phyloP scores from a whole-genome alignment of 2,797 vertebrate species.

The Sebastes kiyomatsui region DNA sequence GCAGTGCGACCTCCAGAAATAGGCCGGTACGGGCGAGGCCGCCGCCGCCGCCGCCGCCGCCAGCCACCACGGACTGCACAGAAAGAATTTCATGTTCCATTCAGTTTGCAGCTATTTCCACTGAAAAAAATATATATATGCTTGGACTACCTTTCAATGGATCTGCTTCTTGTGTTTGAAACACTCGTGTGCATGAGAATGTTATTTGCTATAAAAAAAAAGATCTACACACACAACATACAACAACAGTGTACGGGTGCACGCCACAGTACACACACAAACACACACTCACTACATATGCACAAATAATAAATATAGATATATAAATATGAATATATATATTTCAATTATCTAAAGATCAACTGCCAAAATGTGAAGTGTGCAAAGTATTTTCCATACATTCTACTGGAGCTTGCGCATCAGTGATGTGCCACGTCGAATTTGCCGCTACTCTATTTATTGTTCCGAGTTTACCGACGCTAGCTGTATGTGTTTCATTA shows the following conservation, averaged over 20 bases:
- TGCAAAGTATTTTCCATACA: slow-evolving; percentile 92
- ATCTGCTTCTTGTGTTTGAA: slow-evolving; percentile 99
- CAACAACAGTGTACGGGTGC: slow-evolving; percentile 53
- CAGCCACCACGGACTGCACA: slow-evolving; percentile 90
- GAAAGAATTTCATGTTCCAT: slow-evolving; percentile 94
- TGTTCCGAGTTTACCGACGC: slow-evolving; percentile 92
- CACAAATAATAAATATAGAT: slow-evolving; percentile 78
- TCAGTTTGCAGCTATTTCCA: slow-evolving; percentile 98
- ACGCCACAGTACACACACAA: slow-evolving; percentile 24
- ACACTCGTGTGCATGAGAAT: slow-evolving; percentile 99
- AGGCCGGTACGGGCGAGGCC: slow-evolving; percentile 73
- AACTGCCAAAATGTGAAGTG: slow-evolving; percentile 96
- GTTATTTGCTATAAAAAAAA: slow-evolving; percentile 95
- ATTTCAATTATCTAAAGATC: slow-evolving; percentile 87
- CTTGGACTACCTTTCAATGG: slow-evolving; percentile 99
- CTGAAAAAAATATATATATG: slow-evolving; percentile 83
- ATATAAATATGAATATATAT: slow-evolving; percentile 88
- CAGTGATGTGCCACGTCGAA: slow-evolving; percentile 87
- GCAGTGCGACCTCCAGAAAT: slow-evolving; percentile 99
- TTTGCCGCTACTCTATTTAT: slow-evolving; percentile 89
- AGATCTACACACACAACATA: slow-evolving; percentile 63
- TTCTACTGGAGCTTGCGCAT: slow-evolving; percentile 91
- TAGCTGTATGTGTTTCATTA: slow-evolving; percentile 89
- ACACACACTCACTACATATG: slow-evolving; percentile 47
- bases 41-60: slow-evolving; percentile 35